These are phyloP conservation scores for Lagopus muta DNA, from an alignment of 2,113 vertebrate genomes.

Conservation along the genomic window DNA sequence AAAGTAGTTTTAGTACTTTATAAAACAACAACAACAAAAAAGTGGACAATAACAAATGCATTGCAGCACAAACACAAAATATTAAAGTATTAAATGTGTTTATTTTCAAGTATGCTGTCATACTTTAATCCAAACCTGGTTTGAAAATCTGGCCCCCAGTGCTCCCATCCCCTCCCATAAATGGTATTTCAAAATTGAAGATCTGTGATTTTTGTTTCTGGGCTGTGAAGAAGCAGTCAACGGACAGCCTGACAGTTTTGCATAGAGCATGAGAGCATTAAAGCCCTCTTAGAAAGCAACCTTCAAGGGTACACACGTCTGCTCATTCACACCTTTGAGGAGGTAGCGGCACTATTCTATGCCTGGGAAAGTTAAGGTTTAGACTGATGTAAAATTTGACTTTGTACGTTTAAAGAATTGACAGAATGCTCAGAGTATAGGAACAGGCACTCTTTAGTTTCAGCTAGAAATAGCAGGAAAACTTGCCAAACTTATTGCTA, in stretches of 20 bases:
- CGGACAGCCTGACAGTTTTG: not conserved
- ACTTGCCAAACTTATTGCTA: not conserved
- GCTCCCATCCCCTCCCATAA: not conserved
- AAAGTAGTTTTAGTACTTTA: not conserved
- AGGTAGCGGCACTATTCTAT: not conserved
- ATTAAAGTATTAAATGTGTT: not conserved
- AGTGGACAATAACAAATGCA: not conserved
- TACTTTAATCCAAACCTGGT: not conserved
- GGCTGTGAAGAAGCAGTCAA: not conserved
- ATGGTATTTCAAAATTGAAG: not conserved
- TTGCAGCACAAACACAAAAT: not conserved
- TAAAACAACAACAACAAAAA: conserved; percentile 6
- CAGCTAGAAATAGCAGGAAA: not conserved
- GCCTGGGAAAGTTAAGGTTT: not conserved
- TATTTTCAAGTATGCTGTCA: not conserved
- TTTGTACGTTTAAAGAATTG: not conserved
- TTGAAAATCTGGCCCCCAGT: not conserved
- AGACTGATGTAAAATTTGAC: not conserved
- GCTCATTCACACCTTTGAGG: not conserved
- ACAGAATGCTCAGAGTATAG: not conserved
- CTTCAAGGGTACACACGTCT: not conserved
- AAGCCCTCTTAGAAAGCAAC: not conserved
- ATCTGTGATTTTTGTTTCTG: not conserved
- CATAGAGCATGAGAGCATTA: not conserved
- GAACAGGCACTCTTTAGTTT: not conserved